A percentile compares a stretch with the other conserved stretches of the same genome.
These are phyloP conservation scores for Auanema sp. DNA, from an alignment of 2,888 invertebrate species.

Conservation along the genomic window DNA sequence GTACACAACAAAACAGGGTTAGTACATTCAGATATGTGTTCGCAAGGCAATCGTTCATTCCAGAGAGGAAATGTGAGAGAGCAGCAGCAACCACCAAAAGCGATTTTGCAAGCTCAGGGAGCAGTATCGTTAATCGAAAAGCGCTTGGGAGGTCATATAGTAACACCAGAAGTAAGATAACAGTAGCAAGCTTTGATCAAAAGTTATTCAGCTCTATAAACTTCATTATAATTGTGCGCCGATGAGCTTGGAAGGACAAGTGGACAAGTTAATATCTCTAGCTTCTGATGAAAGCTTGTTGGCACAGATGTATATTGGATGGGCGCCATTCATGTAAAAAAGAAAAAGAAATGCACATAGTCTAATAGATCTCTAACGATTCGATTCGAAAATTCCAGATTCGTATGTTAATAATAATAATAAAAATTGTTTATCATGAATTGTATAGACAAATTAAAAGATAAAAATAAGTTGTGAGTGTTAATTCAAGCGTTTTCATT, in stretches of 20 bases:
- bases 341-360: too few species aligned
- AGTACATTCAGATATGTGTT: neutral
- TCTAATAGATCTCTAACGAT: too few species aligned
- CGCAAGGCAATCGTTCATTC: neutral
- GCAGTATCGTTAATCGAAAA: conserved; percentile 75
- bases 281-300: conserved; percentile 85
- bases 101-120: conserved; percentile 12
- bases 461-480: neutral
- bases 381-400: too few species aligned
- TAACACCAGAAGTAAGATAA: conserved; percentile 45
- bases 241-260: conserved; percentile 66
- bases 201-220: conserved; percentile 19
- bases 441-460: neutral
- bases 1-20: conserved; percentile 31
- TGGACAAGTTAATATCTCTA: conserved; percentile 85
- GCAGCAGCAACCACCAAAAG: neutral
- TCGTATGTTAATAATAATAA: too few species aligned
- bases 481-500: too few species aligned
- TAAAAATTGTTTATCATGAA: too few species aligned
- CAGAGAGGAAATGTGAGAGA: neutral
- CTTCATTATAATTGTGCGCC: conserved; percentile 24
- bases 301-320: conserved; percentile 93
- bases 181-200: neutral
- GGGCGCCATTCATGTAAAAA: conserved; percentile 74
- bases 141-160: conserved; percentile 77